phyloP scores from a whole-genome alignment of 2,888 invertebrate genomes.

The Camponotus fellah region DNA sequence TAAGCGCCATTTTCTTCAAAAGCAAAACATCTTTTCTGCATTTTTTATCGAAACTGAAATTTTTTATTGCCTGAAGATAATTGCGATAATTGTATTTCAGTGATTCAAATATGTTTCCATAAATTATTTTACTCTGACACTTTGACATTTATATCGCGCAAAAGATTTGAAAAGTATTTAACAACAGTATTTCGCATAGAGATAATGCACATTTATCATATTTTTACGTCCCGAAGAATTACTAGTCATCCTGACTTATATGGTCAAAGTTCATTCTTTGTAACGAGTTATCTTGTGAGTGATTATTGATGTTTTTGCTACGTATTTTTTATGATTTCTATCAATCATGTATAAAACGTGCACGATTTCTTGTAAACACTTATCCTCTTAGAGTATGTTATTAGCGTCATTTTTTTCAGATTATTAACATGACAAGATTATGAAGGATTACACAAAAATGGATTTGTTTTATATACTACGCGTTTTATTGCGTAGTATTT shows the following conservation, averaged over 20 bases:
- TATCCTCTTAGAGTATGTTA: neutral
- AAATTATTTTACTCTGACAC: neutral
- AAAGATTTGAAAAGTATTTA: neutral
- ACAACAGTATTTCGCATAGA: neutral
- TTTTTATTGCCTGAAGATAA: neutral
- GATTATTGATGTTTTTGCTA: neutral
- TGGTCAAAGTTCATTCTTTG: neutral
- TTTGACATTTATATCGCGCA: neutral
- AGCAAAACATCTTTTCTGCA: neutral
- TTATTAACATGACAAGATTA: neutral
- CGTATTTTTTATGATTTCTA: neutral
- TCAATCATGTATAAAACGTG: neutral
- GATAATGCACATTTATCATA: neutral
- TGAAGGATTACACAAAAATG: slow-evolving; percentile 6
- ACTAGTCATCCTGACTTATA: neutral
- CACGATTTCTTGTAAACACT: no score
- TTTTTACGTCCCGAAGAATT: neutral
- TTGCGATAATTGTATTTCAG: neutral
- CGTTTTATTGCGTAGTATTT: neutral
- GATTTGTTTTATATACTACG: neutral
- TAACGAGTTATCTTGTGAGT: neutral
- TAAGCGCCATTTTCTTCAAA: neutral
- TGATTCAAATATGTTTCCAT: neutral
- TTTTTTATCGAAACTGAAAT: neutral
- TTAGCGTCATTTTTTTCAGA: neutral